A percentile compares a stretch with the other conserved stretches of the same genome.
Evolutionary conservation across 2,797 vertebrate species (phyloP).

Genomic region (Hoplostethus atlanticus): DNA sequence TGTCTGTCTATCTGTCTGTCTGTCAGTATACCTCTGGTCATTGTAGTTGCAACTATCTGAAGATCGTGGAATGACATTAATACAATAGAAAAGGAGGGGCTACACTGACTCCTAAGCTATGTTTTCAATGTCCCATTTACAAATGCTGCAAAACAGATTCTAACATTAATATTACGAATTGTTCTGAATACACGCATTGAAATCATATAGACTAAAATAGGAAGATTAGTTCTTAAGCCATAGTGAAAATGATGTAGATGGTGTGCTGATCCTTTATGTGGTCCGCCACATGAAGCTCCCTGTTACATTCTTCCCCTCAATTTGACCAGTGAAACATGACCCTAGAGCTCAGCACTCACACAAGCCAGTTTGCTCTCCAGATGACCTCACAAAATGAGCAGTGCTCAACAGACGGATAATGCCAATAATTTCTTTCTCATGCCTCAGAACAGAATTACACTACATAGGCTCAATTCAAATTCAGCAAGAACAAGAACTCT

Average conservation of each 20-base stretch:
- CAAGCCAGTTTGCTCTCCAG: conserved; percentile 48
- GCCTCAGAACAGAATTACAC: conserved; percentile 57
- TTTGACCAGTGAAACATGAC: conserved; percentile 30
- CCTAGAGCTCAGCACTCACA: conserved; percentile 35
- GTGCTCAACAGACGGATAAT: conserved; percentile 55
- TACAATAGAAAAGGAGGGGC: neutral
- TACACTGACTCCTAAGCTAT: conserved; percentile 1
- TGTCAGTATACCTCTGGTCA: neutral
- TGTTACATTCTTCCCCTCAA: neutral
- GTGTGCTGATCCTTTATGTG: conserved; percentile 10
- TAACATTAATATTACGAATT: neutral
- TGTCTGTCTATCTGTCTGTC: neutral
- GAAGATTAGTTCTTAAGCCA: conserved; percentile 8
- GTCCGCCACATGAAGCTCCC: neutral
- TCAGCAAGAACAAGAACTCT: conserved; percentile 18
- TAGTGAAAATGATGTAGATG: conserved; percentile 21
- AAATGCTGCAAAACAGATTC: conserved; percentile 23
- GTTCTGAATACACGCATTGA: neutral
- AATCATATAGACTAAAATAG: conserved; percentile 37
- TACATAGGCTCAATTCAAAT: conserved; percentile 54
- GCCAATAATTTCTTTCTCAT: conserved; percentile 57
- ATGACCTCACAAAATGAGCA: conserved; percentile 66
- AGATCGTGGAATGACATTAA: conserved; percentile 24
- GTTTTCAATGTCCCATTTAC: conserved; percentile 17
- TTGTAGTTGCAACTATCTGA: conserved; percentile 15